Evolutionary conservation across 2,888 invertebrate genomes (phyloP), one percentile per base, ranked within the genome.

Genomic region (Ochropleura plecta): DNA sequence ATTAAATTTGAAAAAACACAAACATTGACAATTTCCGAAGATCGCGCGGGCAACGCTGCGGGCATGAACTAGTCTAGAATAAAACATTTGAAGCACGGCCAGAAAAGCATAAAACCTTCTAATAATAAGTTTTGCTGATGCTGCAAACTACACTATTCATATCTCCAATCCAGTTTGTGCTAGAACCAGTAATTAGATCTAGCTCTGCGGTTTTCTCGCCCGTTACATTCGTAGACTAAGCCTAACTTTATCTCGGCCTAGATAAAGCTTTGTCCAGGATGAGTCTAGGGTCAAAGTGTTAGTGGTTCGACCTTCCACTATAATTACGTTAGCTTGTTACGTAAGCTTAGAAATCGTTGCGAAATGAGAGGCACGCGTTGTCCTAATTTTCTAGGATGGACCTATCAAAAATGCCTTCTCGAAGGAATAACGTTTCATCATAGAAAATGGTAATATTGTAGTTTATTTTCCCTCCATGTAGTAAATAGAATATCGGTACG

Each of bases 181-280:
- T 55, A 46, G 30, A 60, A 67, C 49, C 66, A 68, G 67, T 85
- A 82, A 82, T 82, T 73, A 82, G 80, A 83, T 77, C 86, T 79
- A 77, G 73, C 73, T 81, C 82, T 78, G 73, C 74, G 78, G 79
- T 78, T 83, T 69, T 70, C 64, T 55, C 70, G 16, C 20, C 60
- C 30, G 55, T 63, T 70, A 60, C 59, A 67, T 63, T 82, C 72
- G 78, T 78, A 77, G 78, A 79, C 86, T 87, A 83, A 89, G 84
- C 78, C 82, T 68, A 81, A 72, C 64, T 80, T 88, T 88, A 90
- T 90, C 84, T 84, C 67, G 77, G 77, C 73, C 63, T 66, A 68
- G 77, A 82, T 86, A 84, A 79, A 84, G 86, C 86, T 82, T 85
- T 82, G 85, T 82, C 83, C 70, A 85, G 82, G 70, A 81, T 71